Evolutionary conservation across 1,140 invertebrate species (phyloP).

Genomic region (Bradysia coprophila): DNA sequence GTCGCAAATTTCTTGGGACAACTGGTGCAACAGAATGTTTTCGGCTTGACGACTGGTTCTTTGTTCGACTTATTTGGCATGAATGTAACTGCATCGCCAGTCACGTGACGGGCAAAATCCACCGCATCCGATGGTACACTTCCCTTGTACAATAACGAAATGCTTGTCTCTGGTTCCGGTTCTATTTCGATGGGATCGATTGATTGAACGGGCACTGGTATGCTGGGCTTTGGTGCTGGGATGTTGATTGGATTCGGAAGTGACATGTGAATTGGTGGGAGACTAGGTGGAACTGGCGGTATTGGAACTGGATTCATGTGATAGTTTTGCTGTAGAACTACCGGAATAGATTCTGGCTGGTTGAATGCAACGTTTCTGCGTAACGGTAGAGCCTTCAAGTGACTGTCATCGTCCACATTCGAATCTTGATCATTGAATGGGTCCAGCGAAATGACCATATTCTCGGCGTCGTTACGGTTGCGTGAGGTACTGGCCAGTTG

Average conservation of each 20-base stretch:
- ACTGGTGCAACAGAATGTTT: constrained; percentile 26
- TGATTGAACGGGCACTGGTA: too few species aligned
- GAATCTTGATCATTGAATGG: neutral
- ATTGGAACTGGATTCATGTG: constrained; percentile 7
- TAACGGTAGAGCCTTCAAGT: neutral
- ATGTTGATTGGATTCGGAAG: too few species aligned
- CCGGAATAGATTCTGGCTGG: too few species aligned
- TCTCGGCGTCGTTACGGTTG: constrained; percentile 7
- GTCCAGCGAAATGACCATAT: neutral
- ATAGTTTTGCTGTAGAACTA: too few species aligned
- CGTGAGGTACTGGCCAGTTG: constrained; percentile 38
- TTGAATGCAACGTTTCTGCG: neutral
- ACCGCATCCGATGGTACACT: neutral
- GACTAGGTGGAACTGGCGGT: constrained; percentile 13
- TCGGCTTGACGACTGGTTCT: constrained; percentile 5
- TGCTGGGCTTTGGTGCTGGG: too few species aligned
- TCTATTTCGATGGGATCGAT: too few species aligned
- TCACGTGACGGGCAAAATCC: constrained; percentile 1
- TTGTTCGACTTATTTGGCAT: neutral
- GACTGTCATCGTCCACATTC: too few species aligned
- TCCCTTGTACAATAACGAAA: too few species aligned
- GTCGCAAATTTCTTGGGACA: constrained; percentile 31
- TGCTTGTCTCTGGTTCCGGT: too few species aligned
- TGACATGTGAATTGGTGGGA: too few species aligned
- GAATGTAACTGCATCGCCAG: constrained; percentile 1